Evolutionary conservation across 2,888 invertebrate genomes (phyloP).

Genomic region (Drosophila greeni): DNA sequence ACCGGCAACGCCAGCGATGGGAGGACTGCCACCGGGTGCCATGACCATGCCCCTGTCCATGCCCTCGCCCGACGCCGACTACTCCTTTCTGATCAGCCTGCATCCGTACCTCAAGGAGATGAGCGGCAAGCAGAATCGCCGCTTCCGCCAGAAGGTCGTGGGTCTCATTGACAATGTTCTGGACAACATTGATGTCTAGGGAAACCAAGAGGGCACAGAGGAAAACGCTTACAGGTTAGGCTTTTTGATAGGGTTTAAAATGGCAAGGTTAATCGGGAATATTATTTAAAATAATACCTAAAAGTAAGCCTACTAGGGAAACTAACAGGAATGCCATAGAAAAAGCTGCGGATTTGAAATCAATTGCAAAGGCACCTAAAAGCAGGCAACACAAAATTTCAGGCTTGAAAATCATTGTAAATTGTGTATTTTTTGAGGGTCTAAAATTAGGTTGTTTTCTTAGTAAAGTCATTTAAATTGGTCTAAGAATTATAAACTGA

Average conservation of each 20-base stretch:
- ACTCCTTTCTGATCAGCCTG: slow-evolving; percentile 75
- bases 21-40: slow-evolving; percentile 21
- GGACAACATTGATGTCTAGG: slow-evolving; percentile 65
- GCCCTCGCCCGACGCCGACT: slow-evolving; percentile 71
- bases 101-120: slow-evolving; percentile 76
- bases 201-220: neutral
- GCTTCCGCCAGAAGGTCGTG: slow-evolving; percentile 75
- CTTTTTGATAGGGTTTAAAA: neutral
- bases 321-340: neutral
- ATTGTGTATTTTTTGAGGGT: no score
- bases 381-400: neutral
- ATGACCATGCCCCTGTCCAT: slow-evolving; percentile 23
- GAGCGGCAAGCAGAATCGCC: slow-evolving; percentile 75
- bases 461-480: neutral
- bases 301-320: neutral
- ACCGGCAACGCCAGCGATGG: slow-evolving; percentile 10
- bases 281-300: no score
- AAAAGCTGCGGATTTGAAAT: neutral
- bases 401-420: no score
- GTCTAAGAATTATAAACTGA: neutral
- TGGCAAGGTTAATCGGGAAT: slow-evolving; percentile 36
- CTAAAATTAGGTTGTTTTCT: no score
- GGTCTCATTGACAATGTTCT: slow-evolving; percentile 74
- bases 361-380: neutral
- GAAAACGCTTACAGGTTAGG: neutral